These are phyloP conservation scores for Monopis laevigella DNA, from an alignment of 2,888 invertebrate genomes.

Conservation along the genomic window DNA sequence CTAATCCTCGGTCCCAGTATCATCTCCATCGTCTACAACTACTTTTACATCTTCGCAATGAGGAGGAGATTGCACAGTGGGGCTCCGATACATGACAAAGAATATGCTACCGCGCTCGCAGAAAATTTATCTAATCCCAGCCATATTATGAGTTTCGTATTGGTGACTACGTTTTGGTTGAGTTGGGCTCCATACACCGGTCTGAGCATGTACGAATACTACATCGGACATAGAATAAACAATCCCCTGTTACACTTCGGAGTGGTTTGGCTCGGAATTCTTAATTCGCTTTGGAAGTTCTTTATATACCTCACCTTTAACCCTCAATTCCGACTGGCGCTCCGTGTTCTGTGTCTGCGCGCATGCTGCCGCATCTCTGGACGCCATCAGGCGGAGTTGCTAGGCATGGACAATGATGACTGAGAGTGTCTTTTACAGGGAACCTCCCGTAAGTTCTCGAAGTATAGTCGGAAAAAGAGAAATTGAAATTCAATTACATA, in stretches of 20 bases:
- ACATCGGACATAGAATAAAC: slow-evolving; percentile 71
- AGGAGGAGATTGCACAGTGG: slow-evolving; percentile 86
- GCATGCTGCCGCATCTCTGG: slow-evolving; percentile 88
- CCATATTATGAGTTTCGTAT: slow-evolving; percentile 94
- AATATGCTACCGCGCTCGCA: slow-evolving; percentile 88
- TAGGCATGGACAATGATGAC: slow-evolving; percentile 88
- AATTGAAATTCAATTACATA: no score
- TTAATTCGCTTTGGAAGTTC: slow-evolving; percentile 96
- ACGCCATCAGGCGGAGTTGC: slow-evolving; percentile 84
- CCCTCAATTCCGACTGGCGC: slow-evolving; percentile 90
- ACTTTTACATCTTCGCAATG: slow-evolving; percentile 94
- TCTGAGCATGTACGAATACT: slow-evolving; percentile 80
- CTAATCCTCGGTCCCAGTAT: slow-evolving; percentile 95
- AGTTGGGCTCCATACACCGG: slow-evolving; percentile 94
- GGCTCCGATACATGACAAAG: slow-evolving; percentile 90
- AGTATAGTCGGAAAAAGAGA: no score
- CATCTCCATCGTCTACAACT: slow-evolving; percentile 94
- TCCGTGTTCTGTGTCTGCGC: slow-evolving; percentile 87
- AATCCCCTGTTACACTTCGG: slow-evolving; percentile 90
- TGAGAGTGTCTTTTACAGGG: no score
- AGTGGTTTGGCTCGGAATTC: slow-evolving; percentile 93
- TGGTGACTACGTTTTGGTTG: slow-evolving; percentile 90
- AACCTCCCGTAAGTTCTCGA: no score
- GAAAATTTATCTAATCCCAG: slow-evolving; percentile 93
- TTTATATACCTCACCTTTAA: slow-evolving; percentile 89